Percentiles rank a stretch among this genome's conserved stretches.
Conservation (phyloP, 1,140 invertebrate species). For the Heliconius congener region DNA sequence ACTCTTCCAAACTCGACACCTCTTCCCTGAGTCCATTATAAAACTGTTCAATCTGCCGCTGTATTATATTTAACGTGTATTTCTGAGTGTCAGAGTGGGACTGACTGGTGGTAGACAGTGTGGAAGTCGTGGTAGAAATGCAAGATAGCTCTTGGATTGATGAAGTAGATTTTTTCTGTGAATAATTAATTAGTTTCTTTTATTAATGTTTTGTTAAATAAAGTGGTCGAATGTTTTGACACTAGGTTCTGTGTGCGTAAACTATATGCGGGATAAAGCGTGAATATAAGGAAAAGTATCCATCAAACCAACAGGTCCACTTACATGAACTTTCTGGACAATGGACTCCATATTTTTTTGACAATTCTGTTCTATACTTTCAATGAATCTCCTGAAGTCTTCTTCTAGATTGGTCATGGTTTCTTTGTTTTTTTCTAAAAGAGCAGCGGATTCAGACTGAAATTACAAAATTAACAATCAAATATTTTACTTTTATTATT, state of each 20-base stretch:
- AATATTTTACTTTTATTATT: too few relatives aligned
- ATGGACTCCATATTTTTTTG: conserved; percentile 16
- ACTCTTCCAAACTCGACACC: conserved; percentile 40
- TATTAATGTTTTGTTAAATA: too few relatives aligned
- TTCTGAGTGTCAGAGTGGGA: conserved; percentile 18
- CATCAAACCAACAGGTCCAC: not conserved
- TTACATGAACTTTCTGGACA: conserved; percentile 34
- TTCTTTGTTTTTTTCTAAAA: conserved; percentile 16
- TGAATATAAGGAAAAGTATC: not conserved
- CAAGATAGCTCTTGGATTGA: conserved; percentile 30
- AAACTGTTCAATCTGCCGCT: conserved; percentile 29
- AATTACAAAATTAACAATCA: not conserved
- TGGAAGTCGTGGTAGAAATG: conserved; percentile 15
- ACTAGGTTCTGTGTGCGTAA: too few relatives aligned
- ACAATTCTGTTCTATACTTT: conserved; percentile 1
- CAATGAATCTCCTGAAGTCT: conserved; percentile 1
- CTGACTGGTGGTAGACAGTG: not conserved
- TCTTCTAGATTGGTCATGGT: not conserved
- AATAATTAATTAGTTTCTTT: not conserved
- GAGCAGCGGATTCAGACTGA: conserved; percentile 13
- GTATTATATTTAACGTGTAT: not conserved
- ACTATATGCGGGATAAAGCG: not conserved
- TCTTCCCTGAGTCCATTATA: conserved; percentile 32
- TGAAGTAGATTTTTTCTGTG: conserved; percentile 36
- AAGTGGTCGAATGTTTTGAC: too few relatives aligned